phyloP scores from a whole-genome alignment of 2,113 vertebrate species.

The Dasyurus viverrinus region DNA sequence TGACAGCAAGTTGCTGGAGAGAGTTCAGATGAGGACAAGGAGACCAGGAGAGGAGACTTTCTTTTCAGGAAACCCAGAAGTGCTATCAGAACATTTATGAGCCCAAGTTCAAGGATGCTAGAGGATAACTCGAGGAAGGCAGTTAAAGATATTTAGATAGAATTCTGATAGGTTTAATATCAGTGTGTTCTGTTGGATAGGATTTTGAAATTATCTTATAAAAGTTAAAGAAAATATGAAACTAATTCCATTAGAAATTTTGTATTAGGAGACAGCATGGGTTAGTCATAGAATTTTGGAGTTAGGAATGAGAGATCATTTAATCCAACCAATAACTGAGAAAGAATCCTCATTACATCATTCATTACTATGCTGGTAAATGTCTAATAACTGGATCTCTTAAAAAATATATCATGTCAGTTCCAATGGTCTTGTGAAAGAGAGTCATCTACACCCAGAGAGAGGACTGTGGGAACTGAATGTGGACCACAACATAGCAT shows the following conservation, averaged over 20 bases:
- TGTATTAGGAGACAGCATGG: neutral
- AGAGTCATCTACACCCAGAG: too few species aligned
- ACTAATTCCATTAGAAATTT: neutral
- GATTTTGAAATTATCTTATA: neutral
- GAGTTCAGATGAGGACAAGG: too few species aligned
- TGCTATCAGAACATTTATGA: neutral
- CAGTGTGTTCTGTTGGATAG: neutral
- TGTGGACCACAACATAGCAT: too few species aligned
- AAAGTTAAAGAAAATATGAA: neutral
- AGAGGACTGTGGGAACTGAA: too few species aligned
- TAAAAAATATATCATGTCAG: neutral
- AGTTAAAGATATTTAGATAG: accelerated
- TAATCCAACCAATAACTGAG: neutral
- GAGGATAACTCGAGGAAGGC: neutral
- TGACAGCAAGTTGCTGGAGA: neutral
- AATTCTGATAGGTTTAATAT: neutral
- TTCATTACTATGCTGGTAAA: neutral
- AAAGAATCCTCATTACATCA: neutral
- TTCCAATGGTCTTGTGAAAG: too few species aligned
- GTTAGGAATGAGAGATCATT: neutral
- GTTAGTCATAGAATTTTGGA: neutral
- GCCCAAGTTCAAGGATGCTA: neutral
- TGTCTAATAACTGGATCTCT: neutral
- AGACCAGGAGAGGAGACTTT: neutral
- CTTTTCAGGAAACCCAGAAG: neutral